Evolutionary conservation across 53 echinoderm and acorn worm genomes (phyloP).

Genomic region (Temnopleurus reevesii): DNA sequence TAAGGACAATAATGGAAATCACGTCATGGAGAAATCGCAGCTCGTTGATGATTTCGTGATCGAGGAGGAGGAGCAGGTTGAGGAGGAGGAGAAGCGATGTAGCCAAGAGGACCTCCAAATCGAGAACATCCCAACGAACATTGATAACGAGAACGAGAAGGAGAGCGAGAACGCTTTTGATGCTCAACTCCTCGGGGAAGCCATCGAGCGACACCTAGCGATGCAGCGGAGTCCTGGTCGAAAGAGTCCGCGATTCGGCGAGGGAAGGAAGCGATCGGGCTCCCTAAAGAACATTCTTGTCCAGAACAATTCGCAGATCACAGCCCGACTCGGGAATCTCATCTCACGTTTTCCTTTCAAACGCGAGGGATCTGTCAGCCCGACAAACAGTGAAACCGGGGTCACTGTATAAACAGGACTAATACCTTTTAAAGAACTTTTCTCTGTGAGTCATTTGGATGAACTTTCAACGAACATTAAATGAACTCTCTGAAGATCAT

Average conservation of each 20-base stretch:
- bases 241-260: slow-evolving; percentile 67
- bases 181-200: slow-evolving; percentile 90
- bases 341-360: slow-evolving; percentile 87
- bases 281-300: slow-evolving; percentile 78
- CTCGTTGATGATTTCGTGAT: slow-evolving; percentile 57
- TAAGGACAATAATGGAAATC: slow-evolving; percentile 82
- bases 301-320: slow-evolving; percentile 73
- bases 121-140: slow-evolving; percentile 52
- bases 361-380: slow-evolving; percentile 66
- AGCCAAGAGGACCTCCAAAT: slow-evolving; percentile 41
- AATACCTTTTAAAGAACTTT: background rate
- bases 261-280: slow-evolving; percentile 70
- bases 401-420: slow-evolving; percentile 23
- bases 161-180: slow-evolving; percentile 72
- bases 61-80: slow-evolving; percentile 54
- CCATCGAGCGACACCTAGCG: slow-evolving; percentile 87
- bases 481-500: no score
- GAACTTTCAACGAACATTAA: background rate
- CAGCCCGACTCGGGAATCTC: slow-evolving; percentile 73
- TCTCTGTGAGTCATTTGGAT: background rate
- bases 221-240: slow-evolving; percentile 61
- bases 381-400: slow-evolving; percentile 46
- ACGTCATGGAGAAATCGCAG: slow-evolving; percentile 21
- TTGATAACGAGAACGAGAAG: slow-evolving; percentile 15
- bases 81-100: slow-evolving; percentile 1